Conservation (phyloP, 2,797 vertebrate species). For the Cynodonichthys magdalenae region DNA sequence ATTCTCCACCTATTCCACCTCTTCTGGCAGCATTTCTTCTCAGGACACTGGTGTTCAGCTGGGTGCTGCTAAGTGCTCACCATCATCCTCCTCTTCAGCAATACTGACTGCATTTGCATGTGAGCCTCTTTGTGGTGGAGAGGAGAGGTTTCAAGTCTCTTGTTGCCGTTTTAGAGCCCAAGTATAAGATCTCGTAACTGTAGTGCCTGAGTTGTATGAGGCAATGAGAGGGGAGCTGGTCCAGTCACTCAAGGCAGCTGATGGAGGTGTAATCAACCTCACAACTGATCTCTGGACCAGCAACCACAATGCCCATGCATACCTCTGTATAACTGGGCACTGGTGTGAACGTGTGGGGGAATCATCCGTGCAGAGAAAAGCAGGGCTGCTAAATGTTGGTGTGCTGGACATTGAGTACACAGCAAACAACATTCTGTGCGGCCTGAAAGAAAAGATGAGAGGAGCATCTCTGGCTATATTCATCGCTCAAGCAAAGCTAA, state of each 20-base stretch:
- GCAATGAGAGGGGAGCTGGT: not conserved
- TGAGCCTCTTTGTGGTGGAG: no score
- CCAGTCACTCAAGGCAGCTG: not conserved
- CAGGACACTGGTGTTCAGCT: no score
- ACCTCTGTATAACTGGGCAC: not conserved
- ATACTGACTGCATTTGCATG: no score
- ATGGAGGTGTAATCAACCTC: not conserved
- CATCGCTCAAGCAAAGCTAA: no score
- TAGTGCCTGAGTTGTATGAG: not conserved
- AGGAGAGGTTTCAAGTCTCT: no score
- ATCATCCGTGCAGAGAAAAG: not conserved
- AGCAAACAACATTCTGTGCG: not conserved
- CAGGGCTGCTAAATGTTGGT: not conserved
- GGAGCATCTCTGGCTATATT: no score
- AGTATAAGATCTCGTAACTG: no score
- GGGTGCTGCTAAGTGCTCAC: no score
- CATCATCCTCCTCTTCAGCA: no score
- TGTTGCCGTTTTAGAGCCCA: no score
- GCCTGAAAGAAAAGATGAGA: not conserved
- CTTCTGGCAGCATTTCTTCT: no score
- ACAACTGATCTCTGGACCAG: not conserved
- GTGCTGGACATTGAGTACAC: not conserved
- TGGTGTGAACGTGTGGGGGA: not conserved
- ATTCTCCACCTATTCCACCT: no score
- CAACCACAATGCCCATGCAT: not conserved